Conservation (phyloP, 2,888 invertebrate genomes). For the Aquatica leii region DNA sequence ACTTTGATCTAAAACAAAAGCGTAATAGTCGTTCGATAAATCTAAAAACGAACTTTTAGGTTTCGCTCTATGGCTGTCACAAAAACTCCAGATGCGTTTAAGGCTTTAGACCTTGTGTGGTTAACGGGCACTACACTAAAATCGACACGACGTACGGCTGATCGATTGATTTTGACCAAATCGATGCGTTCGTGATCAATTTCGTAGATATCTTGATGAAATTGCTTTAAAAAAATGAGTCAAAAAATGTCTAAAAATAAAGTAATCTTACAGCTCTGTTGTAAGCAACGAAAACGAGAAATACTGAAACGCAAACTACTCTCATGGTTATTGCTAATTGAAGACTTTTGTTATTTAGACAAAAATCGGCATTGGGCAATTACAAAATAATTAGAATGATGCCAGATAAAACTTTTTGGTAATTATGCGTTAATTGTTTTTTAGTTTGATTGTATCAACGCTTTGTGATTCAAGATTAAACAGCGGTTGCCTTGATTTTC, state of each 20-base stretch:
- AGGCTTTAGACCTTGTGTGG: slow-evolving; percentile 2
- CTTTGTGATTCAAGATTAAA: too few species aligned
- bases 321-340: too few species aligned
- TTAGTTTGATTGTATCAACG: too few species aligned
- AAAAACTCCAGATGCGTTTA: slow-evolving; percentile 13
- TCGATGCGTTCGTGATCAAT: slow-evolving; percentile 19
- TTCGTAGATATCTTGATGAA: slow-evolving; percentile 17
- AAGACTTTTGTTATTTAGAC: too few species aligned
- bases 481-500: too few species aligned
- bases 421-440: too few species aligned
- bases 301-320: neutral
- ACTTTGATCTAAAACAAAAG: neutral
- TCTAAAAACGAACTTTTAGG: neutral
- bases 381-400: neutral
- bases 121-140: slow-evolving; percentile 6
- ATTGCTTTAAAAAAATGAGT: slow-evolving; percentile 14
- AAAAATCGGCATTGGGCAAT: neutral
- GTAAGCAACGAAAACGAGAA: neutral
- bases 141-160: neutral
- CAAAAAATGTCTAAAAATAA: neutral
- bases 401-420: too few species aligned
- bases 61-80: slow-evolving; percentile 1
- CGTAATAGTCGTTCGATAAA: neutral
- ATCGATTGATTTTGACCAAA: neutral
- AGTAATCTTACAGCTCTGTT: neutral